These are phyloP conservation scores for Pachypanchax playfairii DNA, from an alignment of 2,113 vertebrate species.

Conservation along the genomic window DNA sequence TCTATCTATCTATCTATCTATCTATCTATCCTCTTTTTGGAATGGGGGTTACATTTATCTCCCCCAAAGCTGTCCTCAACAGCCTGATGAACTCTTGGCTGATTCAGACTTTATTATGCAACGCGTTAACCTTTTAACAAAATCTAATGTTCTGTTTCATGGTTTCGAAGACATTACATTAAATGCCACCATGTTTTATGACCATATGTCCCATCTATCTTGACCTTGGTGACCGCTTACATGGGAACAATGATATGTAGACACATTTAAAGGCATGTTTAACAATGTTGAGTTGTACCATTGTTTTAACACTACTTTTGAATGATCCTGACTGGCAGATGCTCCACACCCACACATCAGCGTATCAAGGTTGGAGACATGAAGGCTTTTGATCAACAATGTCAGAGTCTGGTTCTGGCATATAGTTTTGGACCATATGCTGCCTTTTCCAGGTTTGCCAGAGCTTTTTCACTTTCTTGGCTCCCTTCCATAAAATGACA, in stretches of 20 bases:
- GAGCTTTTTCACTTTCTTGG: constrained; percentile 49
- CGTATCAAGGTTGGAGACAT: constrained; percentile 6
- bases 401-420: constrained; percentile 33
- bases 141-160: not conserved
- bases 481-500: constrained; percentile 35
- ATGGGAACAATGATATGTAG: no score
- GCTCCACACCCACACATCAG: constrained; percentile 16
- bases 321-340: constrained; percentile 35
- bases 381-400: constrained; percentile 33
- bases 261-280: no score
- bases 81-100: no score
- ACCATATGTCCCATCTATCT: no score
- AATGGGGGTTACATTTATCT: no score
- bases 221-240: no score
- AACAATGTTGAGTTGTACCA: not conserved
- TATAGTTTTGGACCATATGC: constrained; percentile 21
- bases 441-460: constrained; percentile 38
- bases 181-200: not conserved
- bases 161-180: no score
- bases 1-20: no score
- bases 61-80: no score
- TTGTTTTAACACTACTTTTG: constrained; percentile 19
- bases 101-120: no score
- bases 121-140: no score
- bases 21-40: no score